Conservation (phyloP, 2,797 vertebrate species). For the Huso huso region DNA sequence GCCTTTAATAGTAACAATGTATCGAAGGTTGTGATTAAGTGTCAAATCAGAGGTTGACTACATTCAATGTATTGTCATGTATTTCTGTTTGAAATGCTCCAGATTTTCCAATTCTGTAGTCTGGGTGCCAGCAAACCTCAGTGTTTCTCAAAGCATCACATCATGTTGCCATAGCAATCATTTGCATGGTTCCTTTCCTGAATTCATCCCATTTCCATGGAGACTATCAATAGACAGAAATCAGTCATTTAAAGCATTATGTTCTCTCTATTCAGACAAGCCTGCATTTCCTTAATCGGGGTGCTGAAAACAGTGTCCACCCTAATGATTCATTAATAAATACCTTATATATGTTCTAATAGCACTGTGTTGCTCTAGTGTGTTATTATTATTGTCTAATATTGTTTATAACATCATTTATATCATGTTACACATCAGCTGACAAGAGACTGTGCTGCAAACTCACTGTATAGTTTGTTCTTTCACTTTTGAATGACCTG, state of each 20-base stretch:
- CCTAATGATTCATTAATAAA: too few species aligned
- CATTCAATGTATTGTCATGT: background rate
- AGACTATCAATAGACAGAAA: conserved; percentile 45
- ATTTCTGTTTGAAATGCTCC: conserved; percentile 21
- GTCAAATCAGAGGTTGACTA: too few species aligned
- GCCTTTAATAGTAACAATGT: conserved; percentile 10
- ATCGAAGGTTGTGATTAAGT: background rate
- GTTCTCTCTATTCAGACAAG: conserved; percentile 18
- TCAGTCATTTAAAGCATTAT: conserved; percentile 34
- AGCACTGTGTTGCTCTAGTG: too few species aligned
- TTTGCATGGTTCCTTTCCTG: conserved; percentile 48
- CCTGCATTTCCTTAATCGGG: conserved; percentile 15
- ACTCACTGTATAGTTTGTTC: too few species aligned
- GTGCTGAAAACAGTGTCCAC: conserved; percentile 4
- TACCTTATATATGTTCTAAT: too few species aligned
- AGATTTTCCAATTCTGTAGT: conserved; percentile 15
- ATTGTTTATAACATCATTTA: too few species aligned
- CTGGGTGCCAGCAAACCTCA: conserved; percentile 37
- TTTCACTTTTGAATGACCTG: too few species aligned
- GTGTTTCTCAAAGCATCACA: conserved; percentile 53
- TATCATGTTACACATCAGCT: too few species aligned
- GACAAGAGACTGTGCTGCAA: too few species aligned
- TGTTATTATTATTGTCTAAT: too few species aligned
- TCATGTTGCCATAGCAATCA: conserved; percentile 70
- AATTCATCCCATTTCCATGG: conserved; percentile 62